phyloP scores from a whole-genome alignment of 2,113 vertebrate species.

The Alethe castanea region DNA sequence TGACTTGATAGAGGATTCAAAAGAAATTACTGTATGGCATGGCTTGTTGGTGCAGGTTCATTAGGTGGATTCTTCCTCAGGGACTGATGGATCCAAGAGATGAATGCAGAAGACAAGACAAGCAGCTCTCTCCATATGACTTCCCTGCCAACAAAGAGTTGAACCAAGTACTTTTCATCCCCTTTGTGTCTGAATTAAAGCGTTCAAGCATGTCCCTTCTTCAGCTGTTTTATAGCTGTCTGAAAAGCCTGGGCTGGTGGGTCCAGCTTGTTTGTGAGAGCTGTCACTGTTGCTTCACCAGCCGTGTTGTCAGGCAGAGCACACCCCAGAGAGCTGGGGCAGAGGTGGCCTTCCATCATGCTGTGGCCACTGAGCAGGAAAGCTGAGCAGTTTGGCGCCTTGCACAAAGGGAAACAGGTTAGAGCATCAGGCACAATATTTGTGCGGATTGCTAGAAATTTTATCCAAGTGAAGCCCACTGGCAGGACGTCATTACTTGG shows the following conservation, averaged over 20 bases:
- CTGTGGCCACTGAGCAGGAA: background rate
- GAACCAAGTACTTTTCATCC: background rate
- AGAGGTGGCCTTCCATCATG: background rate
- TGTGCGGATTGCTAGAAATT: background rate
- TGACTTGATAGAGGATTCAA: background rate
- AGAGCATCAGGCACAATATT: background rate
- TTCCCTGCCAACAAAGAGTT: background rate
- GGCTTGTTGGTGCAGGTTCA: background rate
- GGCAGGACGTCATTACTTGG: background rate
- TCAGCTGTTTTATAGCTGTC: background rate
- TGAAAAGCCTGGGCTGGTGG: background rate
- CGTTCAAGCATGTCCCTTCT: background rate
- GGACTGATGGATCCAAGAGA: background rate
- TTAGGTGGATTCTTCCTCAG: background rate
- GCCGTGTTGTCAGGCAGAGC: background rate
- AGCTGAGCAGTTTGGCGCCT: background rate
- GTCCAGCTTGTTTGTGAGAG: background rate
- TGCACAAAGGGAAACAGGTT: accelerated
- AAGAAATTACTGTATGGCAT: background rate
- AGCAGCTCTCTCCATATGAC: background rate
- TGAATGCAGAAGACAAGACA: background rate
- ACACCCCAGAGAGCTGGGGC: background rate
- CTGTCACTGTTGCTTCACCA: background rate
- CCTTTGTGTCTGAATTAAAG: background rate
- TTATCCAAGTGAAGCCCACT: background rate